Evolutionary conservation across 2,888 invertebrate species (phyloP).

Genomic region (Phengaris arion): DNA sequence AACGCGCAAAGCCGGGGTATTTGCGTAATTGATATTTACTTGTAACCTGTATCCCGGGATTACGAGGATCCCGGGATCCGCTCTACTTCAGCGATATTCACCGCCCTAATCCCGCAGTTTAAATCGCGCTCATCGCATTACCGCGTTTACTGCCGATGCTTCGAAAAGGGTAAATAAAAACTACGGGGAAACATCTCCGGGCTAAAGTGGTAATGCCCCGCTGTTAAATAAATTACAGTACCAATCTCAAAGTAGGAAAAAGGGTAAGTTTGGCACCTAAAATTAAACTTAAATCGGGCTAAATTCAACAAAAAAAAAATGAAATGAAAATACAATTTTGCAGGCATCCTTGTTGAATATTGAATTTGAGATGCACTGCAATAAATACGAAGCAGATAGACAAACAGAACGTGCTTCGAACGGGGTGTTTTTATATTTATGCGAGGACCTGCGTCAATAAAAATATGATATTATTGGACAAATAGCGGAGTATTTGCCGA

Average conservation of each 20-base stretch:
- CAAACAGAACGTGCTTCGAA: conserved; percentile 12
- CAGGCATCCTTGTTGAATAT: neutral
- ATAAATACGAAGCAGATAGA: neutral
- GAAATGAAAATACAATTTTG: neutral
- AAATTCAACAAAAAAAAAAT: neutral
- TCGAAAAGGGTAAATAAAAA: conserved; percentile 13
- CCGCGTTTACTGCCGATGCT: conserved; percentile 1
- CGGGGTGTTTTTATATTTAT: conserved; percentile 7
- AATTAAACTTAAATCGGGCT: neutral
- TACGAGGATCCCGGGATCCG: conserved; percentile 48
- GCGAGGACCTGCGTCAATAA: conserved; percentile 26
- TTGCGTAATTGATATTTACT: conserved; percentile 79
- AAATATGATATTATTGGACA: conserved; percentile 45
- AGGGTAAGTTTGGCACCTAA: neutral
- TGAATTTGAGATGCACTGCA: neutral
- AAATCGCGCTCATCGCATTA: conserved; percentile 22
- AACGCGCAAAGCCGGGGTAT: conserved; percentile 64
- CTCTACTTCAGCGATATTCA: conserved; percentile 45
- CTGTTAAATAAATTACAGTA: conserved; percentile 13
- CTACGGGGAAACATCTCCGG: conserved; percentile 1
- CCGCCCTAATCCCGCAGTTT: conserved; percentile 43
- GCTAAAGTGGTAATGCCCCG: neutral
- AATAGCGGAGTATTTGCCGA: conserved; percentile 69
- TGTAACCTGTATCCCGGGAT: conserved; percentile 75
- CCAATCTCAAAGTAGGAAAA: neutral